Evolutionary conservation across 1,140 invertebrate species (phyloP), one percentile per base, ranked within the genome.

Genomic region (Trinorchestia longiramus): DNA sequence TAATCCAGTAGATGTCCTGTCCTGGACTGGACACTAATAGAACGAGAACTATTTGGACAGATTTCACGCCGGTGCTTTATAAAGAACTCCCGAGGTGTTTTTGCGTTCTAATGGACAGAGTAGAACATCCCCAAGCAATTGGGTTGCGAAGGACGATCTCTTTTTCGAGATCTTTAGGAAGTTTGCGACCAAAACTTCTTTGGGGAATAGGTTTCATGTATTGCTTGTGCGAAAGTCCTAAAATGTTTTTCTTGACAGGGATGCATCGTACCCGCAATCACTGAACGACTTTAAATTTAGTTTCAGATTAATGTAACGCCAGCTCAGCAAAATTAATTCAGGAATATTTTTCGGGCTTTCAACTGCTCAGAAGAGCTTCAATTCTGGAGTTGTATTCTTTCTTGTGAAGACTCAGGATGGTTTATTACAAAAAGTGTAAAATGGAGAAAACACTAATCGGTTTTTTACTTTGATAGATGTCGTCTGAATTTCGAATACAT

Each of bases 11-110:
- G 88, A 41, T 42, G 88, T 41, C n/a, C 43, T 90, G 88, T 90
- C 88, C 88, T 43, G 88, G 4, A 28, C 88, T 43, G 43, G 88
- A 90, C 43, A 41, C 88, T 42, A 90, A 90, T 42, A 90, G 88
- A 90, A 90, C 88, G 88, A 90, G 88, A 42, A 90, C 88, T 41
- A 90, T 90, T 90, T 42, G 88, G 41, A 90, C n/a, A 43, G 88
- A 90, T 90, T 90, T 90, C 88, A 43, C 43, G 88, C 88, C 88
- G 88, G 88, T 36, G 88, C 43, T 90, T 90, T 90, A 43, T 90
- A 43, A 90, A 90, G 88, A 90, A 90, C n/a, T 43, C 88, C n/a
- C 36, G n/a, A 41, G n/a, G 41, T 90, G 88, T 90, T 90, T 90
- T 90, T 90, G 88, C 43, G 4, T 90, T 90, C 15, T 43, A 90